phyloP scores from a whole-genome alignment of 2,113 vertebrate species.

The Callipepla californica region DNA sequence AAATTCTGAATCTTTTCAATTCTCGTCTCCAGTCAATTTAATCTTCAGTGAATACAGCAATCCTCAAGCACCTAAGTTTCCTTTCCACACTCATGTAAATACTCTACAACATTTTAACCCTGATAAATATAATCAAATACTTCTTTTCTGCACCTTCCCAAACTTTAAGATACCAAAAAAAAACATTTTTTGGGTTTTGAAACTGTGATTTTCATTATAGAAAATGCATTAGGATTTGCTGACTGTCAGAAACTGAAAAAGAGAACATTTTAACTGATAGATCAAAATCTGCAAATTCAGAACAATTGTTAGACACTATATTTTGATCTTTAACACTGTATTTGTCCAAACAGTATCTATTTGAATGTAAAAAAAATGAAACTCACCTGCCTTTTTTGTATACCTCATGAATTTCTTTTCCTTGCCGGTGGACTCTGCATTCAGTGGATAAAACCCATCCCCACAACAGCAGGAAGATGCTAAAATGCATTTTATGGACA shows the following conservation, averaged over 20 bases:
- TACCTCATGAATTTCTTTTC: constrained; percentile 77
- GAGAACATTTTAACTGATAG: not conserved
- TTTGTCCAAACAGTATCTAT: not conserved
- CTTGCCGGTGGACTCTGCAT: constrained; percentile 70
- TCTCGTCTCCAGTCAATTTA: not conserved
- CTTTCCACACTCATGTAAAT: not conserved
- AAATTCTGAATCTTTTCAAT: not conserved
- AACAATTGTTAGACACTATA: not conserved
- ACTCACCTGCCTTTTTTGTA: constrained; percentile 87
- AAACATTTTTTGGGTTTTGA: not conserved
- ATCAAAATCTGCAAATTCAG: constrained; percentile 21
- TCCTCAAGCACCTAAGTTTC: not conserved
- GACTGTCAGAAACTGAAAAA: not conserved
- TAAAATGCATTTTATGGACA: constrained; percentile 83
- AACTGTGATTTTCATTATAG: not conserved
- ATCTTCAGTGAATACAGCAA: not conserved
- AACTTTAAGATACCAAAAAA: not conserved
- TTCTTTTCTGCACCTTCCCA: not conserved
- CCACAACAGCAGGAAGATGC: constrained; percentile 84
- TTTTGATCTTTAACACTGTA: not conserved
- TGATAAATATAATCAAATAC: not conserved
- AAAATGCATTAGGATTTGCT: constrained; percentile 12
- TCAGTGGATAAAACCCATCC: constrained; percentile 80
- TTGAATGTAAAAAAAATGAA: not conserved
- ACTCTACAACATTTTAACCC: not conserved